Evolutionary conservation across 2,113 vertebrate genomes (phyloP), one percentile per base, ranked within the genome.

Genomic region (Pristiophorus japonicus): DNA sequence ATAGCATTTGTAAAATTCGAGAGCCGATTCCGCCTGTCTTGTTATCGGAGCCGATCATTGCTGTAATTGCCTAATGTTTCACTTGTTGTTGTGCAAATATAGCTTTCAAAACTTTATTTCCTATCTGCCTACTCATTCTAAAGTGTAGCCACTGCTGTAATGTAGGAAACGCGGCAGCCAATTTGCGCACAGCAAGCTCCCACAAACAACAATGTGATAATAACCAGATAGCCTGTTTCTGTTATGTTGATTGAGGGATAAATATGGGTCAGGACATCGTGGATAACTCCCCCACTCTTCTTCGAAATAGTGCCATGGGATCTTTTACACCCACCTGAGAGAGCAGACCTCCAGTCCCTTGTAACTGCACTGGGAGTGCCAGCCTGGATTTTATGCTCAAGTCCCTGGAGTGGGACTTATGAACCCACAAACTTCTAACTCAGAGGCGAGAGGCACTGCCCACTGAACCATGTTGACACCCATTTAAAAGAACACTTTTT

Each of bases 51-150:
- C 62, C 62, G 14, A 62, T 38, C 88, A 63, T 92, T 63, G n/a
- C 59, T 92, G 88, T 65, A 63, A 63, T 63, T 92, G 88, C 34
- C 88, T 92, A 59, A 22, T 92, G 59, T 20, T 59, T 92, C 55
- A 92, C 34, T 92, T 92, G 59, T 65, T 92, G 59, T 92, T 63
- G 88, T 63, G 34, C 27, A 92, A 92, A 92, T 92, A 92, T 63
- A 92, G 88, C 88, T 92, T 88, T 92, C 34, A 92, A 38, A 63
- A 18, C 16, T 27, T 59, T 22, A n/a, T 22, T 38, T 16, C 62
- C n/a, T 20, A 62, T 38, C 59, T 38, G 88, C 34, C 88, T 92
- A 34, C 6, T 92, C 59, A 18, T 92, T 51, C 1, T 91, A 63
- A n/a, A 38, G 34, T 63, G n/a, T 38, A 20, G 4, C 38, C 55